Evolutionary conservation across 2,888 invertebrate species (phyloP).

Genomic region (Nephrocerus scutellatus): DNA sequence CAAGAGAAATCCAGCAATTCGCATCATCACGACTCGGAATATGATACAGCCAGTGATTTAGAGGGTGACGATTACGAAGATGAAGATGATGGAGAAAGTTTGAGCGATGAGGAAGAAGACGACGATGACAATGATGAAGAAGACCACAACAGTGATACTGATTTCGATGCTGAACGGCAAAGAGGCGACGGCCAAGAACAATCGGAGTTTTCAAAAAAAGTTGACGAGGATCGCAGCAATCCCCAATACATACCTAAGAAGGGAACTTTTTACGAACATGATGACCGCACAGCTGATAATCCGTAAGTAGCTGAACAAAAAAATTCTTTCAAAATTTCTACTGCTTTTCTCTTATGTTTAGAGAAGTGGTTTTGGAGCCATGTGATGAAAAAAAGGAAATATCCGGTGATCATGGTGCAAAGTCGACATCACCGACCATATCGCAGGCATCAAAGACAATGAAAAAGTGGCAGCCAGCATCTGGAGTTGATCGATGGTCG

Average conservation of each 20-base stretch:
- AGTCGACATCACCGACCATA: slow-evolving; percentile 33
- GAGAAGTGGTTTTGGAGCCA: too few relatives aligned
- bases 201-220: slow-evolving; percentile 58
- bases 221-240: slow-evolving; percentile 92
- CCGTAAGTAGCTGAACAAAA: slow-evolving; percentile 47
- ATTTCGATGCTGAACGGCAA: slow-evolving; percentile 50
- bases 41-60: slow-evolving; percentile 47
- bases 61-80: slow-evolving; percentile 45
- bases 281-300: slow-evolving; percentile 74
- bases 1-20: slow-evolving; percentile 43
- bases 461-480: slow-evolving; percentile 47
- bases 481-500: slow-evolving; percentile 62
- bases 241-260: slow-evolving; percentile 95
- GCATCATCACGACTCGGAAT: slow-evolving; percentile 47
- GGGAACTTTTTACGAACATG: slow-evolving; percentile 95
- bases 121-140: slow-evolving; percentile 34
- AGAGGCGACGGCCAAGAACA: slow-evolving; percentile 64
- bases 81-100: slow-evolving; percentile 29
- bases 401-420: too few relatives aligned
- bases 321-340: neutral
- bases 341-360: too few relatives aligned
- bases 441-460: slow-evolving; percentile 43
- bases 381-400: too few relatives aligned
- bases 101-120: slow-evolving; percentile 32
- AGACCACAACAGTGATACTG: slow-evolving; percentile 24